These are phyloP conservation scores for Gnathonemus longibarbis DNA, from an alignment of 2,113 vertebrate species.

Conservation along the genomic window DNA sequence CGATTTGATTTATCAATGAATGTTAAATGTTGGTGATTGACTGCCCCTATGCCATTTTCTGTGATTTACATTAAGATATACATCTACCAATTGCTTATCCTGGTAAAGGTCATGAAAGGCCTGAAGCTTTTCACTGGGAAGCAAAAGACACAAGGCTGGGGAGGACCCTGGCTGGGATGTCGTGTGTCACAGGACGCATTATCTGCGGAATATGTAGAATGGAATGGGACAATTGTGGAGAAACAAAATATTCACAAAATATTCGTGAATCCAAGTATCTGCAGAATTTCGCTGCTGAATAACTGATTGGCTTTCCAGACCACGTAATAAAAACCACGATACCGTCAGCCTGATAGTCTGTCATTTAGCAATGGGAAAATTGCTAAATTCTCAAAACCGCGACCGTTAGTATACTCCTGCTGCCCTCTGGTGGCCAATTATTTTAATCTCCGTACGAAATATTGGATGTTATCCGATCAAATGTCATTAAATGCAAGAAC, in stretches of 20 bases:
- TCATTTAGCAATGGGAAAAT: neutral
- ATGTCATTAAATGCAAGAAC: neutral
- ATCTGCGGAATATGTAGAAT: neutral
- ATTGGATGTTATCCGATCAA: neutral
- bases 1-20: neutral
- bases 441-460: neutral
- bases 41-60: neutral
- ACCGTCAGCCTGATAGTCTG: neutral
- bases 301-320: neutral
- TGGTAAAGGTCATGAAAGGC: neutral
- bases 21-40: neutral
- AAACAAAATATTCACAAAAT: neutral
- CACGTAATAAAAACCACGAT: neutral
- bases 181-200: neutral
- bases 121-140: neutral
- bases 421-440: conserved; percentile 4
- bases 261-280: neutral
- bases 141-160: neutral
- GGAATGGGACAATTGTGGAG: neutral
- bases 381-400: neutral
- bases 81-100: neutral
- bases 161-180: neutral
- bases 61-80: neutral
- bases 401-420: neutral
- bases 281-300: neutral